phyloP scores from a whole-genome alignment of 2,113 vertebrate genomes.

The Pleuronectes platessa region DNA sequence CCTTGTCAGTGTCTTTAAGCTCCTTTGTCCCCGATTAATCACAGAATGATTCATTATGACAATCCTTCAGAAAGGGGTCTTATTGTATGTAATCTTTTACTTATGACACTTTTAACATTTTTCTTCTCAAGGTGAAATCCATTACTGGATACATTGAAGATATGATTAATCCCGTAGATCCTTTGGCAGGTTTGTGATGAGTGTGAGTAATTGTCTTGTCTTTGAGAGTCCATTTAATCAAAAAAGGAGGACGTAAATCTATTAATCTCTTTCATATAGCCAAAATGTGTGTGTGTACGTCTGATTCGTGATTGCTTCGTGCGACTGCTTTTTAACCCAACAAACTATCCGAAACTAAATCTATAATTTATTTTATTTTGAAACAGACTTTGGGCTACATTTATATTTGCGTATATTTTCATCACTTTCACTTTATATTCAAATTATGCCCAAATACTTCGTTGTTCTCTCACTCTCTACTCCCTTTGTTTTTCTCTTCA shows the following conservation, averaged over 20 bases:
- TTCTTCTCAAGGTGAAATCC: slow-evolving; percentile 58
- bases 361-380: no score
- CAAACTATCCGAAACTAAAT: neutral
- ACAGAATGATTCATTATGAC: slow-evolving; percentile 33
- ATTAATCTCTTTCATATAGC: slow-evolving; percentile 2
- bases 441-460: neutral
- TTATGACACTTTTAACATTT: slow-evolving; percentile 44
- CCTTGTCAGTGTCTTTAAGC: slow-evolving; percentile 16
- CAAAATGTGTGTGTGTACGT: neutral
- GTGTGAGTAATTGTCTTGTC: slow-evolving; percentile 44
- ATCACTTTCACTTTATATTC: slow-evolving; percentile 13
- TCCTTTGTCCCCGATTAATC: slow-evolving; percentile 48
- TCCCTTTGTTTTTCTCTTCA: neutral
- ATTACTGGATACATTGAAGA: slow-evolving; percentile 34
- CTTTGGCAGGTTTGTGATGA: slow-evolving; percentile 35
- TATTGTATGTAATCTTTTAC: slow-evolving; percentile 47
- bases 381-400: neutral
- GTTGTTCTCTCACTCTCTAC: neutral
- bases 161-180: slow-evolving; percentile 58
- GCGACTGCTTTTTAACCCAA: neutral
- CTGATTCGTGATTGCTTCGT: neutral
- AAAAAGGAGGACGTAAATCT: slow-evolving; percentile 6
- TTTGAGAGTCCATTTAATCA: slow-evolving; percentile 45
- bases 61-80: slow-evolving; percentile 24
- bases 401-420: neutral